Evolutionary conservation across 2,797 vertebrate species (phyloP), one percentile per base, ranked within the genome.

Genomic region (Leuciscus waleckii): DNA sequence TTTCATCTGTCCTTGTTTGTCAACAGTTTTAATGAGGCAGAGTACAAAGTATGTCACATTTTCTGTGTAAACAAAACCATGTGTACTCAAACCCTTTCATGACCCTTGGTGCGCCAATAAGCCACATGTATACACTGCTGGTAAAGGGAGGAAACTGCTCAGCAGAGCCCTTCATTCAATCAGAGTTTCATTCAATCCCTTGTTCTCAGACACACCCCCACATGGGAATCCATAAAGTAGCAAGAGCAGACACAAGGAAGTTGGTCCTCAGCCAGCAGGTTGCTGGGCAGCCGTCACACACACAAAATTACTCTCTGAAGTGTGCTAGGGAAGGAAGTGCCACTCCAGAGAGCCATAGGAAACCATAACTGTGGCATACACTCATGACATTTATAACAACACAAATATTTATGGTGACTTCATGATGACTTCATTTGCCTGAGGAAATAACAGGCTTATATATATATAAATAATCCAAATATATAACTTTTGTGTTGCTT

Each of bases 201-300:
- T 85, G 84, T 88, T 87, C 87, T 85, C 86, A 90, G 90, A 89
- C 90, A 91, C 90, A 91, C 90, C 89, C 86, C 87, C 90, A 86
- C 88, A 88, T 87, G 86, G 90, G 89, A 89, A 89, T 87, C 87
- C 84, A 87, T 88, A 89, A 87, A 83, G 80, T 88, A 88, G 87
- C 87, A 85, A 89, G 87, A 89, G 87, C 83, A 88, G 86, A 89
- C 90, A 89, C 90, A 89, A 87, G 88, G 87, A 88, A 88, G 86
- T 85, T 91, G 89, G 89, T 86, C 37, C 87, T 88, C 71, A 56
- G 85, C 86, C 87, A 91, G 90, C 81, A 82, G 86, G 90, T 90
- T 89, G 90, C 90, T 91, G 85, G 86, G 89, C 86, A 90, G 90
- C 88, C 68, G 83, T 86, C 84, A 88, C 89, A 87, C 86, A 90